These are phyloP conservation scores for Brenthis hecate DNA, from an alignment of 2,888 invertebrate species.

Conservation along the genomic window DNA sequence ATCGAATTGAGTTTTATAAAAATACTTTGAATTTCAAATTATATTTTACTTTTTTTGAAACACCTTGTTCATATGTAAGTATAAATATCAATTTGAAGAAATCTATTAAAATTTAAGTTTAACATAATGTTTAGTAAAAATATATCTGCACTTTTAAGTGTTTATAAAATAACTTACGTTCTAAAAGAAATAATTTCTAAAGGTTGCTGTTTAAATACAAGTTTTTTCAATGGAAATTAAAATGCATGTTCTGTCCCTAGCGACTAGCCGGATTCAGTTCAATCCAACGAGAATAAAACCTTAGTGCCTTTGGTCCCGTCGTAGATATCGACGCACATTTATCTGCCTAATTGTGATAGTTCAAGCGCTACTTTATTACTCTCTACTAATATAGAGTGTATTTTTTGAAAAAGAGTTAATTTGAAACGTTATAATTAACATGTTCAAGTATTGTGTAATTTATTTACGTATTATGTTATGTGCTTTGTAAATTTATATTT, in stretches of 20 bases:
- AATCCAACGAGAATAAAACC: neutral
- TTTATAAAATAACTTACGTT: neutral
- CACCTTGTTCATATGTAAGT: neutral
- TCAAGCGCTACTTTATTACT: conserved; percentile 15
- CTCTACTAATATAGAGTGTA: conserved; percentile 5
- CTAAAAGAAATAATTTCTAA: neutral
- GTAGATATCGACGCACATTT: conserved; percentile 28
- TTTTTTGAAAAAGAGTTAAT: neutral
- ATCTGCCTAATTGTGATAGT: conserved; percentile 23
- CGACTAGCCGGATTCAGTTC: conserved; percentile 18
- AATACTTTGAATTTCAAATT: neutral
- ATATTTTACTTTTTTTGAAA: neutral
- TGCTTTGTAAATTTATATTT: too few species aligned
- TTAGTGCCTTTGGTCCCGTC: too few species aligned
- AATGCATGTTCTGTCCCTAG: conserved; percentile 16
- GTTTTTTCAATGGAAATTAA: conserved; percentile 20
- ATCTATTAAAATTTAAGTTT: neutral
- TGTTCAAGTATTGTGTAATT: too few species aligned
- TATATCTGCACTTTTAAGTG: too few species aligned
- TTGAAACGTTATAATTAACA: neutral
- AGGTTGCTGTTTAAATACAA: neutral
- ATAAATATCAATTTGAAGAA: neutral
- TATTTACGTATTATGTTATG: too few species aligned
- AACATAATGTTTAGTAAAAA: too few species aligned
- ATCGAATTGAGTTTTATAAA: neutral